Evolutionary conservation across 2,888 invertebrate species (phyloP).

Genomic region (Aspidiotus rigidus): DNA sequence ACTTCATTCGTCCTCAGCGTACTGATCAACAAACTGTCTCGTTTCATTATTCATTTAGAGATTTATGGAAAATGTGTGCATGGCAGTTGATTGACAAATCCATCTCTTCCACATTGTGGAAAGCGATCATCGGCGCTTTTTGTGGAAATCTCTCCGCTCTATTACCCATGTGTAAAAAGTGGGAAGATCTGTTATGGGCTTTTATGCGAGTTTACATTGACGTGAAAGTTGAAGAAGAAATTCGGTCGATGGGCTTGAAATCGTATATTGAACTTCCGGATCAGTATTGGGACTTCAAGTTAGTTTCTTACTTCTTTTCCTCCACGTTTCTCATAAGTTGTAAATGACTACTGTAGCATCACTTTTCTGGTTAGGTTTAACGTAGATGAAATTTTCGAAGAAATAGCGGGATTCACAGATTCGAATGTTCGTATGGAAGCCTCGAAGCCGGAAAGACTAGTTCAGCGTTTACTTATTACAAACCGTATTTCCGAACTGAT

Average conservation of each 20-base stretch:
- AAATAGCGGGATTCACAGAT: slow-evolving; percentile 55
- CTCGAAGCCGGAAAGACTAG: slow-evolving; percentile 58
- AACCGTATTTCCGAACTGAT: slow-evolving; percentile 67
- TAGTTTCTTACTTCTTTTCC: slow-evolving; percentile 24
- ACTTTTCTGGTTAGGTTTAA: slow-evolving; percentile 50
- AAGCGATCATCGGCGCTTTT: slow-evolving; percentile 51
- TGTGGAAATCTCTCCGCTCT: slow-evolving; percentile 74
- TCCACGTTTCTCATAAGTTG: neutral
- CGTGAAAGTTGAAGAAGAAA: slow-evolving; percentile 69
- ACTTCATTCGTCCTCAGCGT: neutral
- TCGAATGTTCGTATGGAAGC: slow-evolving; percentile 51
- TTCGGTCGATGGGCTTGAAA: slow-evolving; percentile 50
- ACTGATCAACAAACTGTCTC: neutral
- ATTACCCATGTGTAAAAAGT: slow-evolving; percentile 64
- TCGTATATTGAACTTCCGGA: slow-evolving; percentile 53
- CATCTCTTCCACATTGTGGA: slow-evolving; percentile 42
- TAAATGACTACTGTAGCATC: neutral
- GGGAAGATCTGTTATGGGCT: slow-evolving; percentile 88
- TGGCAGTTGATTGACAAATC: slow-evolving; percentile 48
- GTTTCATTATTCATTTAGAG: slow-evolving; percentile 42
- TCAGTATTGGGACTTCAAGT: slow-evolving; percentile 57
- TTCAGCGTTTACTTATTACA: slow-evolving; percentile 77
- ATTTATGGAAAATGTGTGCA: slow-evolving; percentile 50
- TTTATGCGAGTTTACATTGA: slow-evolving; percentile 74
- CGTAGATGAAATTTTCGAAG: slow-evolving; percentile 58